phyloP scores from a whole-genome alignment of 2,888 invertebrate species.

The Ichneumoninae sp. region DNA sequence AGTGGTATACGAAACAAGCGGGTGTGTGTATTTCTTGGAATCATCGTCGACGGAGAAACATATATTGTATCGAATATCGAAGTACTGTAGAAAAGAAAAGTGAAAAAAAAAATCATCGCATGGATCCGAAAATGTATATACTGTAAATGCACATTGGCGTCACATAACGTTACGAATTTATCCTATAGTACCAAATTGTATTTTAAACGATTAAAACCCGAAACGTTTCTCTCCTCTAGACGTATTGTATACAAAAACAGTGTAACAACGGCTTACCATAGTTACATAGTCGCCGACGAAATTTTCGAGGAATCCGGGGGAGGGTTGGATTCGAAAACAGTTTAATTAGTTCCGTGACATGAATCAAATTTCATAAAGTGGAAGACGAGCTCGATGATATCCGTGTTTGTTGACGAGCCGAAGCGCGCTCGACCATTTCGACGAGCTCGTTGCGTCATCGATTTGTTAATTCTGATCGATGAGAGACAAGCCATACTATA shows the following conservation, averaged over 20 bases:
- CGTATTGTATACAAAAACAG: conserved; percentile 29
- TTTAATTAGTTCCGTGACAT: conserved; percentile 49
- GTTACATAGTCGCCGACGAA: conserved; percentile 31
- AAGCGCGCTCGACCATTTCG: neutral
- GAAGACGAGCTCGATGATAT: conserved; percentile 26
- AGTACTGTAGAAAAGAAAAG: neutral
- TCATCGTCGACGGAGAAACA: conserved; percentile 1
- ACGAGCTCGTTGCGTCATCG: neutral
- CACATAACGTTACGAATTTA: conserved; percentile 56
- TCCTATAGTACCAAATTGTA: conserved; percentile 58
- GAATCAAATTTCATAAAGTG: conserved; percentile 40
- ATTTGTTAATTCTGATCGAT: conserved; percentile 24
- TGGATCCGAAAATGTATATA: conserved; percentile 79
- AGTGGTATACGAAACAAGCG: neutral
- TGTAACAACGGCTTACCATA: conserved; percentile 17
- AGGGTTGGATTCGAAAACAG: conserved; percentile 23
- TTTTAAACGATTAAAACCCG: conserved; percentile 53
- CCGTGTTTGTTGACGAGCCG: neutral
- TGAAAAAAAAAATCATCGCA: conserved; percentile 31
- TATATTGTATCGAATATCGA: conserved; percentile 2
- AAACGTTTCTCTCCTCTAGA: conserved; percentile 54
- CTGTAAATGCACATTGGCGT: conserved; percentile 80
- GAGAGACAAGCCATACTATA: conserved; percentile 14
- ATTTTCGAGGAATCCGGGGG: conserved; percentile 11
- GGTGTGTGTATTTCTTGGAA: neutral